Evolutionary conservation across 2,797 vertebrate species (phyloP).

Genomic region (Scleropages formosus): DNA sequence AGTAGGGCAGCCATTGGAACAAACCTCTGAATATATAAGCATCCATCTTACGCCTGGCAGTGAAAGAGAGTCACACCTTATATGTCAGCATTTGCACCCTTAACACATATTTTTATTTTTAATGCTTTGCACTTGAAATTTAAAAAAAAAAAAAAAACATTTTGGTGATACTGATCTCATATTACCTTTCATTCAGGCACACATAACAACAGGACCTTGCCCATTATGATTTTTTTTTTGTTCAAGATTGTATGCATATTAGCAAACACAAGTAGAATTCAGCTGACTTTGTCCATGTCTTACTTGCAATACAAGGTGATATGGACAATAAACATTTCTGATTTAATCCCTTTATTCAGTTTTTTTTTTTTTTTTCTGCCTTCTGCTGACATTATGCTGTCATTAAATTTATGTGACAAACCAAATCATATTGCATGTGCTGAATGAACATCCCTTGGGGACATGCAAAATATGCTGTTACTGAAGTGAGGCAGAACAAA

Average conservation of each 20-base stretch:
- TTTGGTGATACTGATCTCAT: neutral
- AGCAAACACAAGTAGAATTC: too few relatives aligned
- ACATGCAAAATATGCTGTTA: constrained; percentile 11
- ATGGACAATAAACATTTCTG: constrained; percentile 7
- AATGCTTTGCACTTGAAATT: neutral
- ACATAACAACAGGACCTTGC: neutral
- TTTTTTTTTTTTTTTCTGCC: neutral
- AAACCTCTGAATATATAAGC: neutral
- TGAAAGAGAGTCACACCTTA: too few relatives aligned
- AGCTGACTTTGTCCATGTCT: too few relatives aligned
- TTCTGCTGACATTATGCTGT: neutral
- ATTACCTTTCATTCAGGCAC: neutral
- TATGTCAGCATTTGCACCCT: neutral
- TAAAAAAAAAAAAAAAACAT: neutral
- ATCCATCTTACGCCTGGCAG: neutral
- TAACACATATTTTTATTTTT: neutral
- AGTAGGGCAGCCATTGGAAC: neutral
- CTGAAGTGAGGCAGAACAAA: constrained; percentile 37
- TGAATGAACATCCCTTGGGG: constrained; percentile 5
- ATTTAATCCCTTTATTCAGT: neutral
- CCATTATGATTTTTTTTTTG: too few relatives aligned
- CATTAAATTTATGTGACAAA: constrained; percentile 20
- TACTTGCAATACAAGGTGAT: neutral
- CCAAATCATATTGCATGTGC: constrained; percentile 5
- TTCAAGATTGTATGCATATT: too few relatives aligned